Evolutionary conservation across 2,888 invertebrate species (phyloP).

Genomic region (Fragum whitleyi): DNA sequence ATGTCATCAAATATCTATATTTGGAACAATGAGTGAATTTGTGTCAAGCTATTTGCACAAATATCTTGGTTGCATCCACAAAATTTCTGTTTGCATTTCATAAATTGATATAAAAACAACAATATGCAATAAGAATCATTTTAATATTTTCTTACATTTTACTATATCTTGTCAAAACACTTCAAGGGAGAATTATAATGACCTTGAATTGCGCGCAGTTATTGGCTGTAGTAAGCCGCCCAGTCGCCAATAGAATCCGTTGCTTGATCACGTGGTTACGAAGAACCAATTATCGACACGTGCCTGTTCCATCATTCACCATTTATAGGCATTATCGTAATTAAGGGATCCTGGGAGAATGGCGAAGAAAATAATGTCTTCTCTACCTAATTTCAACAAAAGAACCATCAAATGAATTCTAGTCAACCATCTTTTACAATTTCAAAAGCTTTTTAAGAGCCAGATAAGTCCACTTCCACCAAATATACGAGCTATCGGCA

Average conservation of each 20-base stretch:
- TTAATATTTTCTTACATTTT: not conserved
- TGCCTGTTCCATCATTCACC: constrained; percentile 81
- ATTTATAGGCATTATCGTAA: constrained; percentile 76
- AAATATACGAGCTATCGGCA: not conserved
- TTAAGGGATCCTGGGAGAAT: constrained; percentile 25
- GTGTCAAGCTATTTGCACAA: not conserved
- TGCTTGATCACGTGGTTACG: constrained; percentile 48
- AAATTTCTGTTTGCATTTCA: constrained; percentile 11
- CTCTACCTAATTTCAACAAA: not conserved
- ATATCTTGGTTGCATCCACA: not conserved
- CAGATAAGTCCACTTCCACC: not conserved
- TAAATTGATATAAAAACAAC: not conserved
- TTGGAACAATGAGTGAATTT: constrained; percentile 31
- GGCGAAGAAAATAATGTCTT: not conserved
- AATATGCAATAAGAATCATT: not conserved
- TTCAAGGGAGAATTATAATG: constrained; percentile 30
- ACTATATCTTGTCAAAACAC: constrained; percentile 8
- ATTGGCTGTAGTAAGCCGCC: constrained; percentile 49
- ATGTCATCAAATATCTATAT: constrained; percentile 29
- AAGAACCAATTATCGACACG: constrained; percentile 51
- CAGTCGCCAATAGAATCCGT: not conserved
- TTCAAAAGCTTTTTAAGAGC: not conserved
- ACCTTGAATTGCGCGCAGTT: constrained; percentile 40
- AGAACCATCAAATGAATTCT: too few relatives aligned
- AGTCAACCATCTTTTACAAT: not conserved